Base-by-base conservation (phyloP, 2,113 vertebrate species). In the Sisor rabdophorus region DNA sequence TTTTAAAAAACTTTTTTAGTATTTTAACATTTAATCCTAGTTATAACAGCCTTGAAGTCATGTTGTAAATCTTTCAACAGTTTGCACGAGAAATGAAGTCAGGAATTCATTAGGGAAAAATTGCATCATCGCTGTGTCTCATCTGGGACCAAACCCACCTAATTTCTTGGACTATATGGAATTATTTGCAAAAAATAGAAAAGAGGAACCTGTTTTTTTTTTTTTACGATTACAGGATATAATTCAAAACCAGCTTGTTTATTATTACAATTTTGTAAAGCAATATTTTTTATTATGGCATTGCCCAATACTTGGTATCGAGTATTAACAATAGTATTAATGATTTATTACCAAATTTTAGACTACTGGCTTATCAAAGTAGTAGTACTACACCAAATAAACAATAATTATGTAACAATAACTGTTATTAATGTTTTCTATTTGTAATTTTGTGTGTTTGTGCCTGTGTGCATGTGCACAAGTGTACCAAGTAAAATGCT, bases 31-130 rank as follows among this genome's bases (percentile, higher is more conserved):
- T 65, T 36, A 80, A 28, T 60, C 44, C 22, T 32, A 55, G 20
- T 24, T 16, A 24, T 86, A 86, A 84, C 82, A 79, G 77, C 83
- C 77, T 85, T 82, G 40, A 81, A 82, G 70, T 60, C 47, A 16
- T 80, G 83, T 84, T 83, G 85, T 87, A 88, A 89, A 89, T 84
- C 84, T 84, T 84, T 89, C 90, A 90, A 89, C 84, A 84, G 88
- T 86, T 81, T 85, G 85, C 86, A 88, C 86, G 89, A 87, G 81
- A 84, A 87, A 87, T 77, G 83, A 87, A 87, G 83, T 85, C 75
- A 85, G 60, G 82, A 88, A 87, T 87, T 86, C 88, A 90, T 90
- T 85, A 85, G 87, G 83, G 86, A 85, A 86, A 87, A 81, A 88
- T 86, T 77, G 75, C 85, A 86, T 85, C 85, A 85, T 74, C 15